These are phyloP conservation scores for Chloroceryle inda DNA, from an alignment of 2,797 vertebrate genomes.

Conservation along the genomic window DNA sequence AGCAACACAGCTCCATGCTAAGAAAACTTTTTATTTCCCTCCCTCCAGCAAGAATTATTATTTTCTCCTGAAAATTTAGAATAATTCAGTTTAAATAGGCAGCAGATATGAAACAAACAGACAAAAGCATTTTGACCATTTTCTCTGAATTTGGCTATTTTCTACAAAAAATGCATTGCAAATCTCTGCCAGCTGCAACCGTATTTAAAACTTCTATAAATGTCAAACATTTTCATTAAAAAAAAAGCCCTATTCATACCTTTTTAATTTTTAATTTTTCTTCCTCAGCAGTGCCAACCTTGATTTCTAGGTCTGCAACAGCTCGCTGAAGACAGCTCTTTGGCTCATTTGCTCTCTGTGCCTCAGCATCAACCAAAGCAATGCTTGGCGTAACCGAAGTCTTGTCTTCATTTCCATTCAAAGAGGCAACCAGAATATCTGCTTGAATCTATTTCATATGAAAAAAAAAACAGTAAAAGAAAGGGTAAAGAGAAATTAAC, in stretches of 20 bases:
- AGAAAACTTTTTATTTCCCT: neutral
- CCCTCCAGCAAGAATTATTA: neutral
- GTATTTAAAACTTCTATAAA: neutral
- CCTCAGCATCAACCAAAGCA: conserved; percentile 24
- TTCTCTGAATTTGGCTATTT: neutral
- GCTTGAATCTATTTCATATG: conserved; percentile 61
- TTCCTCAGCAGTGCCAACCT: conserved; percentile 79
- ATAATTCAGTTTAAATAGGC: neutral
- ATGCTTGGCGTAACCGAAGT: neutral
- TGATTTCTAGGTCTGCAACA: conserved; percentile 74
- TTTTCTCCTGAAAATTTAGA: neutral
- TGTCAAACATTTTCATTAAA: neutral
- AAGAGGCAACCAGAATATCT: conserved; percentile 64
- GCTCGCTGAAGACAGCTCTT: conserved; percentile 74
- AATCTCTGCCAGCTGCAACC: neutral
- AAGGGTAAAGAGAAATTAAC: neutral
- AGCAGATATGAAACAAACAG: rapidly evolving
- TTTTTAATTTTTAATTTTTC: conserved; percentile 82
- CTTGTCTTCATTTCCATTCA: conserved; percentile 56
- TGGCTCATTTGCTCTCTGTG: neutral
- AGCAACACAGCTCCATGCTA: neutral
- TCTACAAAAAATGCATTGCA: neutral
- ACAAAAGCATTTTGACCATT: neutral
- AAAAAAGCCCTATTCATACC: conserved; percentile 50
- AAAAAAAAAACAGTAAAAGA: neutral